A percentile compares a stretch with the other conserved stretches of the same genome.
Evolutionary conservation across 2,888 invertebrate genomes (phyloP).

Genomic region (Vesta saturnalis): DNA sequence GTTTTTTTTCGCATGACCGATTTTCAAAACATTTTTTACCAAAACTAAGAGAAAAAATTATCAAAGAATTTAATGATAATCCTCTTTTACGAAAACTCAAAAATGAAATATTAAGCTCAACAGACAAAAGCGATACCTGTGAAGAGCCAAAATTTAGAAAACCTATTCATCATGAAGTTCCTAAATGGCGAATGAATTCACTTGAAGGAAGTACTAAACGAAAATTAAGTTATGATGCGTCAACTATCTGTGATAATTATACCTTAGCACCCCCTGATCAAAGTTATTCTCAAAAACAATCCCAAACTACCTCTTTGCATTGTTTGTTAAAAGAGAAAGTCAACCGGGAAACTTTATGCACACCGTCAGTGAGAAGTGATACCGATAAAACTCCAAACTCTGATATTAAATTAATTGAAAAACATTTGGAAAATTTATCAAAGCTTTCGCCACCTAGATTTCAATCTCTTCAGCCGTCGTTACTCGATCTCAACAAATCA

Average conservation of each 20-base stretch:
- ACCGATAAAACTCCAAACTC: slow-evolving; percentile 19
- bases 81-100: slow-evolving; percentile 62
- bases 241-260: slow-evolving; percentile 37
- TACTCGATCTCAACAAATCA: slow-evolving; percentile 48
- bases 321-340: slow-evolving; percentile 32
- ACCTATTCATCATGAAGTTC: slow-evolving; percentile 46
- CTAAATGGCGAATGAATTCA: slow-evolving; percentile 58
- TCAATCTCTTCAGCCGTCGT: slow-evolving; percentile 55
- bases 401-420: slow-evolving; percentile 34
- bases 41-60: slow-evolving; percentile 71
- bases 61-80: slow-evolving; percentile 69
- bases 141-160: slow-evolving; percentile 49
- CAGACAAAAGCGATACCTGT: slow-evolving; percentile 49
- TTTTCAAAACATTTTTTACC: slow-evolving; percentile 75
- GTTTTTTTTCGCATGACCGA: slow-evolving; percentile 72
- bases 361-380: slow-evolving; percentile 25
- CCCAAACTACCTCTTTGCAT: slow-evolving; percentile 33
- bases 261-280: slow-evolving; percentile 30
- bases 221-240: slow-evolving; percentile 53
- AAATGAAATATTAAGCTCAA: slow-evolving; percentile 58
- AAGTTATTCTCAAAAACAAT: slow-evolving; percentile 17
- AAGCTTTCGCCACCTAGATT: slow-evolving; percentile 53
- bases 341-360: slow-evolving; percentile 25
- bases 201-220: slow-evolving; percentile 55
- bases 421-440: slow-evolving; percentile 38